A percentile compares a stretch with the other conserved stretches of the same genome.
Evolutionary conservation across 2,113 vertebrate species (phyloP).

Genomic region (Pavo muticus): DNA sequence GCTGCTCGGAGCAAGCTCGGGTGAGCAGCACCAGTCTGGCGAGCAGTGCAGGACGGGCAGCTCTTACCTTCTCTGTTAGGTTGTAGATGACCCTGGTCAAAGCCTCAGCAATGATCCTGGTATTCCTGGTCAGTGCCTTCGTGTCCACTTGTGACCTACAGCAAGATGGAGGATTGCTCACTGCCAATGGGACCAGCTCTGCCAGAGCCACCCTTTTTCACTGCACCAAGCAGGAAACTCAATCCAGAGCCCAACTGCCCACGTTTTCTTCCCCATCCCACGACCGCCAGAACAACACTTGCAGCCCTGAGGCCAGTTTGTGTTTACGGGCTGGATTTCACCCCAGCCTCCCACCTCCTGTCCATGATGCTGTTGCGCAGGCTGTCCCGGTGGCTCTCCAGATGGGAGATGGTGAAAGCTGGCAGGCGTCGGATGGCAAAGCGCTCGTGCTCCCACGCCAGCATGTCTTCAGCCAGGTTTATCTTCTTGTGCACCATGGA

Average conservation of each 20-base stretch:
- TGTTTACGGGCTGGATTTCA: background rate
- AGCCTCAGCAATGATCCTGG: constrained; percentile 91
- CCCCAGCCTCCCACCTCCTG: constrained; percentile 82
- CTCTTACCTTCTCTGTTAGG: constrained; percentile 92
- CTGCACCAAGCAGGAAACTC: fast-evolving
- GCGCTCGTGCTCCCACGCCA: constrained; percentile 98
- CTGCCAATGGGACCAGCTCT: background rate
- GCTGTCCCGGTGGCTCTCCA: constrained; percentile 92
- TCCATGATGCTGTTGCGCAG: constrained; percentile 97
- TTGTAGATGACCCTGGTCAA: constrained; percentile 97
- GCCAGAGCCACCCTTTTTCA: background rate
- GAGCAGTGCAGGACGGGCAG: fast-evolving
- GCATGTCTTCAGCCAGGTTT: constrained; percentile 95
- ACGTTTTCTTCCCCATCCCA: background rate
- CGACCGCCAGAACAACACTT: background rate
- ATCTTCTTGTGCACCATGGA: constrained; percentile 99
- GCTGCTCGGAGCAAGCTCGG: background rate
- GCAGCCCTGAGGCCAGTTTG: background rate
- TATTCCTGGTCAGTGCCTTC: constrained; percentile 90
- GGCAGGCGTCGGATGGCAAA: constrained; percentile 96
- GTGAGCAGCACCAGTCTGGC: background rate
- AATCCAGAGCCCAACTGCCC: background rate
- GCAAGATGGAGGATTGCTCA: background rate
- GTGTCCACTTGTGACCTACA: constrained; percentile 90
- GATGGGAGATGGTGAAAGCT: constrained; percentile 93